Conservation (phyloP, 2,113 vertebrate genomes). For the Aramus guarauna region DNA sequence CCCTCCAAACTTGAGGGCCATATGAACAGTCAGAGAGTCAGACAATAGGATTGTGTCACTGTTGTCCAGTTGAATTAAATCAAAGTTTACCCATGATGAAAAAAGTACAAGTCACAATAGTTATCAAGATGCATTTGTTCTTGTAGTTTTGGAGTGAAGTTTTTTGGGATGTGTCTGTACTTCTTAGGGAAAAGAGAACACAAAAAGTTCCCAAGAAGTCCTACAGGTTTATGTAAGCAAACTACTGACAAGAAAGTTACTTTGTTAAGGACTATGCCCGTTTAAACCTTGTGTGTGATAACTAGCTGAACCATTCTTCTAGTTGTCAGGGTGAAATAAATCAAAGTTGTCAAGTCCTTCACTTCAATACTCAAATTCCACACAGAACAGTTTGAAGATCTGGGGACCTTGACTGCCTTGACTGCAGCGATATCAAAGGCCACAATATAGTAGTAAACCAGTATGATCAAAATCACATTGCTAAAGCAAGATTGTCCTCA, state of each 20-base stretch:
- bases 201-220: background rate
- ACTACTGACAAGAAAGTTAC: background rate
- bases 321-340: background rate
- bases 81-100: background rate
- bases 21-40: background rate
- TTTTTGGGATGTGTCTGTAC: background rate
- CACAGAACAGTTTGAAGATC: background rate
- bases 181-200: background rate
- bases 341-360: background rate
- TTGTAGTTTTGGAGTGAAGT: background rate
- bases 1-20: background rate
- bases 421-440: background rate
- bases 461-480: background rate
- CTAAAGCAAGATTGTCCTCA: background rate
- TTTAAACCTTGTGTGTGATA: background rate
- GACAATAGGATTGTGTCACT: background rate
- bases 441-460: background rate
- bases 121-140: background rate
- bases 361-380: background rate
- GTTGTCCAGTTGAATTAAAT: background rate
- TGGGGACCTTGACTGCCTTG: background rate
- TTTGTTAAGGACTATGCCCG: background rate
- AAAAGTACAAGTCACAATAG: background rate
- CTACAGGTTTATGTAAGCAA: background rate
- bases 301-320: background rate